Conservation (phyloP, 2,888 invertebrate species). For the Epicampocera succincta region DNA sequence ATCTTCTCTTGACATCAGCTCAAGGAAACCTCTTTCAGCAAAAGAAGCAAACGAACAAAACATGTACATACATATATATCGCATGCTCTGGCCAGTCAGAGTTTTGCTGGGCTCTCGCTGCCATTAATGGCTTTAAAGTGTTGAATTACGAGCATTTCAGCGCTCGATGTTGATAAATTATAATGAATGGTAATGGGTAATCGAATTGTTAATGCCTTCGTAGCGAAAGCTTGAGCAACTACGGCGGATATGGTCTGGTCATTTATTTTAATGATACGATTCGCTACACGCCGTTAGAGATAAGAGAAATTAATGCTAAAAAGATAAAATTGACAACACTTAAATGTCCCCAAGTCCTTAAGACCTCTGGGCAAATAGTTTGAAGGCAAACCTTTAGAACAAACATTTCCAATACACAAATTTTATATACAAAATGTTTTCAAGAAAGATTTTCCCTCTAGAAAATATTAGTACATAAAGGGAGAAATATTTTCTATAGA, state of each 20-base stretch:
- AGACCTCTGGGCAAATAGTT: too few species aligned
- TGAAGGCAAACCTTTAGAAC: too few species aligned
- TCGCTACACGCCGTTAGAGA: conserved; percentile 27
- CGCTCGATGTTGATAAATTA: conserved; percentile 74
- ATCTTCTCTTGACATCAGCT: conserved; percentile 69
- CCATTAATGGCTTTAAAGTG: conserved; percentile 70
- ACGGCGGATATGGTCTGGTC: conserved; percentile 18
- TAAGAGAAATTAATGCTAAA: neutral
- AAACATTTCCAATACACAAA: too few species aligned
- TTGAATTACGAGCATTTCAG: conserved; percentile 74
- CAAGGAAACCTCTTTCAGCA: conserved; percentile 5
- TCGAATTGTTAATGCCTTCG: conserved; percentile 66
- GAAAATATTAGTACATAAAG: too few species aligned
- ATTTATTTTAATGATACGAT: conserved; percentile 40
- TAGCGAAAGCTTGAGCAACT: conserved; percentile 13
- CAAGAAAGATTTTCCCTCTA: too few species aligned
- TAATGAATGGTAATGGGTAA: conserved; percentile 72
- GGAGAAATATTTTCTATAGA: too few species aligned
- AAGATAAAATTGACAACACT: neutral
- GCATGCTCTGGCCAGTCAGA: conserved; percentile 49
- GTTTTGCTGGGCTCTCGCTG: conserved; percentile 21
- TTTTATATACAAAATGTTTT: too few species aligned
- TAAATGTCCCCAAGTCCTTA: too few species aligned
- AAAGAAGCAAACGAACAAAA: conserved; percentile 1
- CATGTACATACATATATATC: conserved; percentile 42